Percentiles rank a stretch among this genome's conserved stretches.
These are phyloP conservation scores for Diachasmimorpha longicaudata DNA, from an alignment of 1,140 invertebrate species.

Conservation along the genomic window DNA sequence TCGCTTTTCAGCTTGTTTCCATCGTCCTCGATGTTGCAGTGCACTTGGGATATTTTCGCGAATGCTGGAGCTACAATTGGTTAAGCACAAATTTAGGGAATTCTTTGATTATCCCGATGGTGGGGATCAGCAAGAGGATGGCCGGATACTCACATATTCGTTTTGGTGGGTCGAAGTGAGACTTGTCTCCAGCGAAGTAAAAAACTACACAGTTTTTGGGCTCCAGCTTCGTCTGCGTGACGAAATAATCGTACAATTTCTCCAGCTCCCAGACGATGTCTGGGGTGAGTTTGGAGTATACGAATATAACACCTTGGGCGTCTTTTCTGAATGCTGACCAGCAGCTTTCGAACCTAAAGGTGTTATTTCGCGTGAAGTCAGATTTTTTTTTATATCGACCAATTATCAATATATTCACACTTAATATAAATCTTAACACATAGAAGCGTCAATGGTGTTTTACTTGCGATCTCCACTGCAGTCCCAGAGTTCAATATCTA, in stretches of 20 bases:
- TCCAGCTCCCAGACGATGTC: conserved; percentile 71
- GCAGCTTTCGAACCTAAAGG: conserved; percentile 73
- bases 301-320: conserved; percentile 76
- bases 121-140: no score
- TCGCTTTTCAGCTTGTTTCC: conserved; percentile 69
- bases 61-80: conserved; percentile 67
- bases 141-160: conserved; percentile 41
- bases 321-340: conserved; percentile 79
- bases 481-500: conserved; percentile 77
- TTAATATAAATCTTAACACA: no score
- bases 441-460: conserved; percentile 13
- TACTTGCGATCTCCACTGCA: conserved; percentile 74
- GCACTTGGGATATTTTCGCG: conserved; percentile 69
- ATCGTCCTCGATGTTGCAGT: conserved; percentile 71
- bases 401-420: no score
- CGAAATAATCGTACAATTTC: conserved; percentile 76
- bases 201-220: conserved; percentile 68
- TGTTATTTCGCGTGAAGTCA: neutral
- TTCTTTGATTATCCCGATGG: no score
- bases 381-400: no score
- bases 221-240: conserved; percentile 65
- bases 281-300: conserved; percentile 70
- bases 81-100: neutral
- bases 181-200: conserved; percentile 62
- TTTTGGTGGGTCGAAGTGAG: conserved; percentile 44